Percentiles rank a stretch among this genome's conserved stretches.
Evolutionary conservation across 53 echinoderm and acorn worm species (phyloP).

Genomic region (Luidia sarsii): DNA sequence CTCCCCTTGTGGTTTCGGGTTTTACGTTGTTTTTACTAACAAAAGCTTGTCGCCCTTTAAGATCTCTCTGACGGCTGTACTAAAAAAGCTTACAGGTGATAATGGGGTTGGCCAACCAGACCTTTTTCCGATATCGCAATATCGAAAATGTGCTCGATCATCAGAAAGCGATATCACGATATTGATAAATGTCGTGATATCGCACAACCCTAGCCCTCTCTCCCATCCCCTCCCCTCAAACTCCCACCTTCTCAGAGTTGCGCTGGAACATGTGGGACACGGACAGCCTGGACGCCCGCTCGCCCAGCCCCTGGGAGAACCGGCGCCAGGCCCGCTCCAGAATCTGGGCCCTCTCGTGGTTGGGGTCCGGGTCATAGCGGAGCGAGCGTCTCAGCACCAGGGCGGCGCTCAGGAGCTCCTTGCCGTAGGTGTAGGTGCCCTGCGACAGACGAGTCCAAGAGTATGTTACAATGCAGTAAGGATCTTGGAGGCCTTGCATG

Average conservation of each 20-base stretch:
- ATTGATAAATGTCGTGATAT: no score
- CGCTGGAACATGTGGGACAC: slow-evolving; percentile 93
- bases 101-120: no score
- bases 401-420: slow-evolving; percentile 81
- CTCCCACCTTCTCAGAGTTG: slow-evolving; percentile 88
- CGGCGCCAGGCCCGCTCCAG: slow-evolving; percentile 90
- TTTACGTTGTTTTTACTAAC: no score
- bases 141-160: no score
- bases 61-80: no score
- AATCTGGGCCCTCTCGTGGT: slow-evolving; percentile 81
- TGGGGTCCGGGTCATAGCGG: slow-evolving; percentile 78
- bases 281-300: slow-evolving; percentile 87
- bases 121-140: no score
- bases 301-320: slow-evolving; percentile 80
- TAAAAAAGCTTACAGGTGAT: no score
- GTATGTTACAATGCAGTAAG: not conserved
- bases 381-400: slow-evolving; percentile 87
- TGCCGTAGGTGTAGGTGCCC: slow-evolving; percentile 93
- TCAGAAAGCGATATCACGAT: no score
- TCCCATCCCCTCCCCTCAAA: no score
- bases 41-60: no score
- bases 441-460: slow-evolving; percentile 22
- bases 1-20: no score
- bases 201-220: no score
- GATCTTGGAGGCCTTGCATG: not conserved